phyloP scores from a whole-genome alignment of 2,888 invertebrate genomes.

The Ophion obscuratus region DNA sequence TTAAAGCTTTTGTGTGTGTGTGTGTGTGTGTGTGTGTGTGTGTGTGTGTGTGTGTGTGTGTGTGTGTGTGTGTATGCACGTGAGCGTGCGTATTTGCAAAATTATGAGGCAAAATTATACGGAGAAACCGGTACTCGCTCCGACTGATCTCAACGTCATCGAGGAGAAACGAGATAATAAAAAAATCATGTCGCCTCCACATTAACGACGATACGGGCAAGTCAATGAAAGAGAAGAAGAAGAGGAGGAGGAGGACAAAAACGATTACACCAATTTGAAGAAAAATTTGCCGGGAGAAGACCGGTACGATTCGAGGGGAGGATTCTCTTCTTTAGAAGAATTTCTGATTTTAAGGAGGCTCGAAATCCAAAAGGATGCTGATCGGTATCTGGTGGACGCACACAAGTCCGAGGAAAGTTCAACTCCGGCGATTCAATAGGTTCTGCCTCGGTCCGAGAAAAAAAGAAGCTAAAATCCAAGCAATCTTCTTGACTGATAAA shows the following conservation, averaged over 20 bases:
- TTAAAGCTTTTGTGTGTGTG: background rate
- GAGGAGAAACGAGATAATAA: slow-evolving; percentile 43
- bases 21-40: background rate
- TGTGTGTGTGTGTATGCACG: background rate
- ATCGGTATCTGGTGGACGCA: too few species aligned
- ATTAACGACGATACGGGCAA: slow-evolving; percentile 33
- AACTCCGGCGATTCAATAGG: too few species aligned
- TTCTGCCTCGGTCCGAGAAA: too few species aligned
- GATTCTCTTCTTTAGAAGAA: background rate
- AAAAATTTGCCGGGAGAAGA: background rate
- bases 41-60: too few species aligned
- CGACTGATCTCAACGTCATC: slow-evolving; percentile 33
- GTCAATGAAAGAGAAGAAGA: slow-evolving; percentile 12
- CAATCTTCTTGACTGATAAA: too few species aligned
- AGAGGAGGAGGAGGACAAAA: background rate
- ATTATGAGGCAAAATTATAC: slow-evolving; percentile 36
- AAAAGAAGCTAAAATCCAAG: too few species aligned
- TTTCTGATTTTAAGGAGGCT: too few species aligned
- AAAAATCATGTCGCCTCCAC: slow-evolving; percentile 23
- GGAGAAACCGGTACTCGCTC: slow-evolving; percentile 42
- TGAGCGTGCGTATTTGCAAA: slow-evolving; percentile 5
- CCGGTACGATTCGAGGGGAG: slow-evolving; percentile 1
- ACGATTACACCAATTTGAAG: slow-evolving; percentile 12
- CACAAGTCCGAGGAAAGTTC: too few species aligned
- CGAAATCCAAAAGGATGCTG: too few species aligned